These are phyloP conservation scores for Eptatretus burgeri DNA, from an alignment of 2,113 vertebrate species.

Conservation along the genomic window DNA sequence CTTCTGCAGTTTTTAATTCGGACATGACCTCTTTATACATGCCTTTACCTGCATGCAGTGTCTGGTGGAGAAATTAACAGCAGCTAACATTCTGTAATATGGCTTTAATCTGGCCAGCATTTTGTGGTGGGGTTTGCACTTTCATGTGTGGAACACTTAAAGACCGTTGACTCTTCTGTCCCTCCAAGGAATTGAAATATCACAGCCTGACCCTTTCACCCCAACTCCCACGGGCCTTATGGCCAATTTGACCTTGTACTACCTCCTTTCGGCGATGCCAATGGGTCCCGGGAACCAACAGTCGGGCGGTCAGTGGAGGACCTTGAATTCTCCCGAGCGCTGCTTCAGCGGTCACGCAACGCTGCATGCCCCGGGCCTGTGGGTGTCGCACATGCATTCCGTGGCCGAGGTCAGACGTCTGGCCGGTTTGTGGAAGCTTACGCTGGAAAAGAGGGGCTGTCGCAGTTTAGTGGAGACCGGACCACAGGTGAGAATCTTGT, in stretches of 20 bases:
- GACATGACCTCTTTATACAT: too few species aligned
- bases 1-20: too few species aligned
- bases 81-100: too few species aligned
- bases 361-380: neutral
- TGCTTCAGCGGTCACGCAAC: neutral
- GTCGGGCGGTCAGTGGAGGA: neutral
- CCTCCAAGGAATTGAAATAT: neutral
- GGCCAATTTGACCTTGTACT: neutral
- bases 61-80: too few species aligned
- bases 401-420: neutral
- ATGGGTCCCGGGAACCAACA: neutral
- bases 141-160: too few species aligned
- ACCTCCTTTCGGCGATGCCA: neutral
- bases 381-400: neutral
- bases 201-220: neutral
- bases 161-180: neutral
- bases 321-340: neutral
- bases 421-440: neutral
- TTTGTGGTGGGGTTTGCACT: too few species aligned
- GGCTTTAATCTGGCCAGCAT: too few species aligned
- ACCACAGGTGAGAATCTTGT: too few species aligned
- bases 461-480: too few species aligned
- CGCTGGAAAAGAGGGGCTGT: neutral
- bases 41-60: too few species aligned
- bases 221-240: neutral